A percentile compares a stretch with the other conserved stretches of the same genome.
phyloP scores from a whole-genome alignment of 2,113 vertebrate species.

The Prunella fulvescens region DNA sequence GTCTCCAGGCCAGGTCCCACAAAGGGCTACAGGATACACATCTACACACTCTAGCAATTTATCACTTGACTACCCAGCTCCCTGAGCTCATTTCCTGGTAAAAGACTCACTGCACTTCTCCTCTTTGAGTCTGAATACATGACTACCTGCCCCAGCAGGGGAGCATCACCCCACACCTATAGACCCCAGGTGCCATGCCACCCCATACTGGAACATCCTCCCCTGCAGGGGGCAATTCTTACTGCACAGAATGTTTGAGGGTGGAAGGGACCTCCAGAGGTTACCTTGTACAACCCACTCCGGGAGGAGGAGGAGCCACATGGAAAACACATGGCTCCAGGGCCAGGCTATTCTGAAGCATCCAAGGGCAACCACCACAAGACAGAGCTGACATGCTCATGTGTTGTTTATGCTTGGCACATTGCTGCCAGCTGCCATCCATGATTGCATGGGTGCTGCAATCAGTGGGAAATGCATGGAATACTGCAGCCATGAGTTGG shows the following conservation, averaged over 20 bases:
- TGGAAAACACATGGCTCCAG: background rate
- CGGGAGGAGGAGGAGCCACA: background rate
- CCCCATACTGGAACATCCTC: accelerated
- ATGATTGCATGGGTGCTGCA: background rate
- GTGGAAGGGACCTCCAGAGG: background rate
- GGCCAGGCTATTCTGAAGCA: background rate
- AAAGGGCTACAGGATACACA: background rate
- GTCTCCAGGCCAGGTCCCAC: background rate
- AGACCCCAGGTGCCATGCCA: background rate
- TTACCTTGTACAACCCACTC: background rate
- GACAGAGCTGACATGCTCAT: background rate
- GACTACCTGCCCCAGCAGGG: background rate
- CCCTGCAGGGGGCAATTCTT: background rate
- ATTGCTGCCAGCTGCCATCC: background rate
- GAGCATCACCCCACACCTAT: background rate
- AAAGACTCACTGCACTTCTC: background rate
- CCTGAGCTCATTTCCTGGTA: background rate
- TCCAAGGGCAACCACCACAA: background rate
- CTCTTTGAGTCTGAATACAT: background rate
- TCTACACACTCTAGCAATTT: background rate
- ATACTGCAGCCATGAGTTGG: background rate
- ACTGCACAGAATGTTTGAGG: background rate
- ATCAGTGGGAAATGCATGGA: background rate
- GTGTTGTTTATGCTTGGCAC: background rate
- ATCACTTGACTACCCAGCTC: background rate